Percentiles rank a stretch among this genome's conserved stretches.
These are phyloP conservation scores for Calonectris borealis DNA, from an alignment of 2,113 vertebrate species.

Conservation along the genomic window DNA sequence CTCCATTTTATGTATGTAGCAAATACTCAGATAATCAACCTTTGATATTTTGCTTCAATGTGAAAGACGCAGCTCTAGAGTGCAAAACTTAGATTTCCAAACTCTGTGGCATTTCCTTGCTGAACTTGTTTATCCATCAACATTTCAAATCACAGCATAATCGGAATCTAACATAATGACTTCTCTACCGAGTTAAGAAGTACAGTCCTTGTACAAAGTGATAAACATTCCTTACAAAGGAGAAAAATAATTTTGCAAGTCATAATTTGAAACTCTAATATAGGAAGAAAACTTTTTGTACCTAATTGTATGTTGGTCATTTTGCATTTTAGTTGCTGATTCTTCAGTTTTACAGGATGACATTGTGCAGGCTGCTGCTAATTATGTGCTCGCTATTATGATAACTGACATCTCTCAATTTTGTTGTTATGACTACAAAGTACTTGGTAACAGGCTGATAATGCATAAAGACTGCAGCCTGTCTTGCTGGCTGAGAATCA, in stretches of 20 bases:
- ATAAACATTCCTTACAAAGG: neutral
- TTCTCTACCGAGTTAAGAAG: neutral
- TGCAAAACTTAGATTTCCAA: neutral
- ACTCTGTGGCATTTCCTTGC: neutral
- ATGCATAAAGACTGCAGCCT: neutral
- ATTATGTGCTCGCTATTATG: neutral
- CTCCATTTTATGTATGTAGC: neutral
- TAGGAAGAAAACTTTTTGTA: neutral
- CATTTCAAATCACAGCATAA: neutral
- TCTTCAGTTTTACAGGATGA: neutral
- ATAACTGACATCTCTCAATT: constrained; percentile 15
- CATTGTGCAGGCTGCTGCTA: constrained; percentile 21
- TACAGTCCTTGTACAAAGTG: neutral
- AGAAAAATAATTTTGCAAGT: neutral
- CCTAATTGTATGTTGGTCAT: neutral
- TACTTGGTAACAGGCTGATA: neutral
- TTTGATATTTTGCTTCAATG: neutral
- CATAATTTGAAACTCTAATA: neutral
- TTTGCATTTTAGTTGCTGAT: constrained; percentile 7
- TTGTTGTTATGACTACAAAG: constrained; percentile 44
- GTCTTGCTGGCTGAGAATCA: neutral
- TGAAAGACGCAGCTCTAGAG: neutral
- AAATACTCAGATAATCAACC: neutral
- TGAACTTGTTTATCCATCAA: neutral
- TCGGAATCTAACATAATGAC: neutral